Base-by-base conservation (phyloP, 2,113 vertebrate genomes). In the Menidia beryllina region DNA sequence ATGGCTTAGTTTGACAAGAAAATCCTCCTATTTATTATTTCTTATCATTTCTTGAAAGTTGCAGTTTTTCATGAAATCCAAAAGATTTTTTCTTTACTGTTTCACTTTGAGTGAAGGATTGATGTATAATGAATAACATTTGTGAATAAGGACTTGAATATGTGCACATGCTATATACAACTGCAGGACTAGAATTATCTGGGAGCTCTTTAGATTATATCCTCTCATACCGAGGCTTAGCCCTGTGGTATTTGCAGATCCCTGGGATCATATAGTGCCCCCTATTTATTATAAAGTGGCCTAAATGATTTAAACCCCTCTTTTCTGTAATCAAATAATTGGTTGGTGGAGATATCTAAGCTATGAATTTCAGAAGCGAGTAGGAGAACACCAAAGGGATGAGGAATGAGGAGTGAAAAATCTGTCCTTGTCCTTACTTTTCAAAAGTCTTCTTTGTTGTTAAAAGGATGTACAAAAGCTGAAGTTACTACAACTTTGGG, bases 241-340 rank as follows among this genome's bases (percentile, higher is more conserved):
- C 77, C 79, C 69, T 60, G 70, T 75, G 57, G 74, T 83, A 79
- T 85, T 82, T 79, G 51, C 64, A 62, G 85, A 87, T 90, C 79
- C 79, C 71, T 74, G 67, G 86, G 69, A 87, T 86, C 69, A 67
- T 72, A 61, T 63, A 75, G 50, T 71, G 62, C 74, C 72, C 56
- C 68, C 60, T 81, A 49, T 74, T 89, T 82, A 88, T 91, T 89
- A 92, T 56, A 70, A 84, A 77, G 71, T 81, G 73, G 68, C 64
- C 83, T 87, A 79, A 89, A 90, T 89, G 86, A 85, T 85, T 89
- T 82, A 88, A 89, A 87, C 83, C 60, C 80, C 72, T 86, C 81
- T 84, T 79, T 77, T 25, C 49, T 83, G 88, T 93, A 90, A 92
- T 93, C 90, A 92, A 93, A 93, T 92, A 93, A 91, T 94, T 93